These are phyloP conservation scores for Lucifuga dentata DNA, from an alignment of 2,113 vertebrate species.

Conservation along the genomic window DNA sequence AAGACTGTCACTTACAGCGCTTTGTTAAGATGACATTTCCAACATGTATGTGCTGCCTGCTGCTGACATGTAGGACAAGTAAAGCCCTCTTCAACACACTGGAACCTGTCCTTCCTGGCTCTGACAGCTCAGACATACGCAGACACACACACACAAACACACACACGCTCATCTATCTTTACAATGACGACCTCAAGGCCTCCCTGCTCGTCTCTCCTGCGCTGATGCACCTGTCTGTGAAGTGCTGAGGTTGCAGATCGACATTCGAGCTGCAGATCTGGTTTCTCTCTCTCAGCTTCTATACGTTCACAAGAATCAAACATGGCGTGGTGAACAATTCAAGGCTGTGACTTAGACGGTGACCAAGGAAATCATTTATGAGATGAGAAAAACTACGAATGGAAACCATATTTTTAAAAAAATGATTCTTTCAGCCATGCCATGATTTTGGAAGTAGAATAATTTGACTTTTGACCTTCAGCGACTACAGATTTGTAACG, in stretches of 20 bases:
- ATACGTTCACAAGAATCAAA: background rate
- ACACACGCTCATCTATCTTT: background rate
- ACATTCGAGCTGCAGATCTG: conserved; percentile 17
- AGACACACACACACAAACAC: conserved; percentile 7
- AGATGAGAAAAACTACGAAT: too few relatives aligned
- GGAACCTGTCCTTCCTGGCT: conserved; percentile 3
- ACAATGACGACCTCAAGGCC: background rate
- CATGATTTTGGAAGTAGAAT: too few relatives aligned
- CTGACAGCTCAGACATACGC: conserved; percentile 4
- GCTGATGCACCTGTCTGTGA: conserved; percentile 24
- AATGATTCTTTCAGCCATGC: too few relatives aligned
- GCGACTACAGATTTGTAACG: too few relatives aligned
- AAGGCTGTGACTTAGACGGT: background rate
- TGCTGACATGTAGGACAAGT: conserved; percentile 59
- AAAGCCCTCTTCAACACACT: conserved; percentile 21
- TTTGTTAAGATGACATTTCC: conserved; percentile 10
- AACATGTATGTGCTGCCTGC: conserved; percentile 32
- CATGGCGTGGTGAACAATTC: background rate
- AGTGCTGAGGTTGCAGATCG: conserved; percentile 28
- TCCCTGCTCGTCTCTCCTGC: background rate
- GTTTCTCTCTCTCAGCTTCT: conserved; percentile 6
- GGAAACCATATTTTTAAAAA: too few relatives aligned
- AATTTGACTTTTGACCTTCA: too few relatives aligned
- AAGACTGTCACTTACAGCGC: conserved; percentile 57
- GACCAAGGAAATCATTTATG: too few relatives aligned